phyloP scores from a whole-genome alignment of 2,113 vertebrate genomes.

The Spermophilus dauricus region DNA sequence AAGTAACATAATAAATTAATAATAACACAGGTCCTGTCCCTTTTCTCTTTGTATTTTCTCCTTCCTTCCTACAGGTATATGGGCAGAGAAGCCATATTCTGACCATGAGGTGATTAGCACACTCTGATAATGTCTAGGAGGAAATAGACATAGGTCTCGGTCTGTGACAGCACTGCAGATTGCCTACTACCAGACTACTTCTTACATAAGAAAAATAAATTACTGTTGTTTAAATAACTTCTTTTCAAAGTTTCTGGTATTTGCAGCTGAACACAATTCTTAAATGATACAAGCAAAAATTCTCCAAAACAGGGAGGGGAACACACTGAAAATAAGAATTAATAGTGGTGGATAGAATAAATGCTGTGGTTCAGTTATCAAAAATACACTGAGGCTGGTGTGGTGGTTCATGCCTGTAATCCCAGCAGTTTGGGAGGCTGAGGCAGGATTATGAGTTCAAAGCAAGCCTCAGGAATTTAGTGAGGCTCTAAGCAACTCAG shows the following conservation, averaged over 20 bases:
- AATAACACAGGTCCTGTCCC: neutral
- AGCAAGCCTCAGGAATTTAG: too few relatives aligned
- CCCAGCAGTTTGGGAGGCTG: too few relatives aligned
- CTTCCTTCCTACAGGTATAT: neutral
- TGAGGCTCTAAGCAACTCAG: too few relatives aligned
- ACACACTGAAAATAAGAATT: neutral
- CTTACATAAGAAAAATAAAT: neutral
- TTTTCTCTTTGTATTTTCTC: neutral
- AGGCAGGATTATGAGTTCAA: too few relatives aligned
- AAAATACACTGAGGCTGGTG: neutral
- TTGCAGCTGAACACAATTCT: neutral
- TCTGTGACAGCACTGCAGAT: neutral
- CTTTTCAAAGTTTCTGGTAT: constrained; percentile 46
- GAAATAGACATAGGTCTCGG: neutral
- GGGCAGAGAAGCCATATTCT: neutral
- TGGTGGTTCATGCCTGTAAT: too few relatives aligned
- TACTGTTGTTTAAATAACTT: neutral
- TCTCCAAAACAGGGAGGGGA: neutral
- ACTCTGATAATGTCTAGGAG: neutral
- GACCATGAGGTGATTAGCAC: neutral
- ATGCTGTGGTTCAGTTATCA: neutral
- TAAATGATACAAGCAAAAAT: neutral
- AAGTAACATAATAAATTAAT: neutral
- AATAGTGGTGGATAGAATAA: neutral
- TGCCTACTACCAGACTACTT: neutral